A percentile compares a stretch with the other conserved stretches of the same genome.
These are phyloP conservation scores for Brachyistius frenatus DNA, from an alignment of 2,113 vertebrate species.

Conservation along the genomic window DNA sequence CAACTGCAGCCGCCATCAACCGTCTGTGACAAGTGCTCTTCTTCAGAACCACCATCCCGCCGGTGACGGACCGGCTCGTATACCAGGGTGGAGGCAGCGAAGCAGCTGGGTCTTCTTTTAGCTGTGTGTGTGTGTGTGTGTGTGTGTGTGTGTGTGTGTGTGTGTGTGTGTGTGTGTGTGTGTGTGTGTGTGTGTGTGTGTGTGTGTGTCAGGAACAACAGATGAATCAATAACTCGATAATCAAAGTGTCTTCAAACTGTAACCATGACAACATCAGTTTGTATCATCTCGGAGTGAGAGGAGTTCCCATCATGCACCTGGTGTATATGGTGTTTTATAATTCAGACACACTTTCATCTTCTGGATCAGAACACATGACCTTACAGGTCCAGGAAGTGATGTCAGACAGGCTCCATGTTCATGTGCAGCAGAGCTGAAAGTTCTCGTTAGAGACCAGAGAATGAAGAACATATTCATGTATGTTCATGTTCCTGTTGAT, in stretches of 20 bases:
- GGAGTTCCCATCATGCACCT: slow-evolving; percentile 55
- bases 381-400: too few relatives aligned
- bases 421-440: too few relatives aligned
- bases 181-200: slow-evolving; percentile 30
- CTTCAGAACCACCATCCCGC: background rate
- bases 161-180: slow-evolving; percentile 5
- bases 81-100: background rate
- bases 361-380: slow-evolving; percentile 23
- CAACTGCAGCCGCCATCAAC: too few relatives aligned
- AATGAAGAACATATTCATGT: too few relatives aligned
- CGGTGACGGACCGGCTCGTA: too few relatives aligned
- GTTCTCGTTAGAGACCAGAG: too few relatives aligned
- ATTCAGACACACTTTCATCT: slow-evolving; percentile 28
- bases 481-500: too few relatives aligned
- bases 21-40: slow-evolving; percentile 60
- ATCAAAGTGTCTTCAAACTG: slow-evolving; percentile 31
- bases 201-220: slow-evolving; percentile 24
- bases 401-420: too few relatives aligned
- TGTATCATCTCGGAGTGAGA: slow-evolving; percentile 44
- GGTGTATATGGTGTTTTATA: slow-evolving; percentile 59
- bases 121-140: background rate
- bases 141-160: background rate
- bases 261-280: slow-evolving; percentile 50
- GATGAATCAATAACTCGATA: slow-evolving; percentile 21
- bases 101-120: slow-evolving; percentile 6